phyloP scores from a whole-genome alignment of 2,888 invertebrate species.

The Scotopteryx bipunctaria region DNA sequence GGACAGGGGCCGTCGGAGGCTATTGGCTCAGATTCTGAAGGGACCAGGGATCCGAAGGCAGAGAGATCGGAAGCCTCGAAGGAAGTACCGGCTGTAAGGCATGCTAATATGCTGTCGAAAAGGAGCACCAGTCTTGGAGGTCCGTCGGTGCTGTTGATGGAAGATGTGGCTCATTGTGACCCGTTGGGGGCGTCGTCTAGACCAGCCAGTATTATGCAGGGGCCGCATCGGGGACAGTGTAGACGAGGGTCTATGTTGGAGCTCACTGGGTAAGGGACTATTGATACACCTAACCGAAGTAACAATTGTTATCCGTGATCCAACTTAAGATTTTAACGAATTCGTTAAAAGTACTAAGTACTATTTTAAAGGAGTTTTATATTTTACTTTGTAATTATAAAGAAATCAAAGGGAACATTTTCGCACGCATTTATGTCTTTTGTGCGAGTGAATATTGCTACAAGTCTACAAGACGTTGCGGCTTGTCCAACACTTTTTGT shows the following conservation, averaged over 20 bases:
- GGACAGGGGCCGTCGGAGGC: constrained; percentile 83
- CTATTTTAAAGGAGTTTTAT: no score
- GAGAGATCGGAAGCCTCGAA: constrained; percentile 72
- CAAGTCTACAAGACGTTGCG: constrained; percentile 8
- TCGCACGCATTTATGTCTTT: constrained; percentile 13
- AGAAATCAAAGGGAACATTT: not conserved
- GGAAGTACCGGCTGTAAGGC: constrained; percentile 58
- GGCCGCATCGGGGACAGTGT: constrained; percentile 86
- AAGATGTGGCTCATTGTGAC: constrained; percentile 84
- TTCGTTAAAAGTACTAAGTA: no score
- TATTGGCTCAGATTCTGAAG: constrained; percentile 84
- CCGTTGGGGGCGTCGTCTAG: constrained; percentile 85
- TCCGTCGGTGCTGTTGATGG: constrained; percentile 83
- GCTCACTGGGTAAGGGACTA: constrained; percentile 86
- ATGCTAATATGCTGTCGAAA: constrained; percentile 69
- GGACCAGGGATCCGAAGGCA: constrained; percentile 61
- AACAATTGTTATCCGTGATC: no score
- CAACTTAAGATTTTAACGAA: no score
- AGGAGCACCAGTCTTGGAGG: constrained; percentile 76
- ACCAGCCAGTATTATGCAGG: constrained; percentile 84
- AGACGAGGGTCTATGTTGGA: constrained; percentile 93
- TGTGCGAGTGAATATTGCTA: not conserved
- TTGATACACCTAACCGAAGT: no score
- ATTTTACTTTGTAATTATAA: not conserved
- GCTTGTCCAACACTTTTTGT: no score